A percentile compares a stretch with the other conserved stretches of the same genome.
Conservation (phyloP, 2,797 vertebrate species). For the Alca torda region DNA sequence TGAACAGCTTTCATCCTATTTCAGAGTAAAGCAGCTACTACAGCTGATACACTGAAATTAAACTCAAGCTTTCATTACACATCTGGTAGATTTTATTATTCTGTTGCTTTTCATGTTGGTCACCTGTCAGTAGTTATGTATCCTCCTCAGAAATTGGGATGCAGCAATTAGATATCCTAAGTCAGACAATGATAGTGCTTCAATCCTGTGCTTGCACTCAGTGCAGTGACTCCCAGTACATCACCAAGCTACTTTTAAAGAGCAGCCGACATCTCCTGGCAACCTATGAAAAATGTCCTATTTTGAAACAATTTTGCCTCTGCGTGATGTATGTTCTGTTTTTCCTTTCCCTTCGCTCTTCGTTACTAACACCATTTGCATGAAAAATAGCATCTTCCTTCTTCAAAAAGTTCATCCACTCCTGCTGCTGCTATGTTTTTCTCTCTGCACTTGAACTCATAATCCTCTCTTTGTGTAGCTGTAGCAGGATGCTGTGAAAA, state of each 20-base stretch:
- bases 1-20: neutral
- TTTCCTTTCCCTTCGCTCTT: constrained; percentile 33
- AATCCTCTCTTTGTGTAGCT: constrained; percentile 2
- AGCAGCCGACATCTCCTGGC: constrained; percentile 44
- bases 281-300: constrained; percentile 50
- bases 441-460: constrained; percentile 6
- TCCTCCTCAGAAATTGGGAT: constrained; percentile 9
- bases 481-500: constrained; percentile 9
- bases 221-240: constrained; percentile 1
- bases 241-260: constrained; percentile 43
- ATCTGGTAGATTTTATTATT: neutral
- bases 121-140: neutral
- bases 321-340: constrained; percentile 34
- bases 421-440: constrained; percentile 19
- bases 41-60: neutral
- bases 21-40: neutral
- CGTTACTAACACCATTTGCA: constrained; percentile 60
- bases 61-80: neutral
- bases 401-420: constrained; percentile 39
- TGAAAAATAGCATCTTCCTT: constrained; percentile 47
- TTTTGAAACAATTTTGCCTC: constrained; percentile 57
- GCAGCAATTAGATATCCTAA: constrained; percentile 9
- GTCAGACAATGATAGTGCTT: constrained; percentile 28
- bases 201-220: neutral
- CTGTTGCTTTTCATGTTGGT: neutral